Base-by-base conservation (phyloP, 2,797 vertebrate genomes). In the Labeo calbasu region DNA sequence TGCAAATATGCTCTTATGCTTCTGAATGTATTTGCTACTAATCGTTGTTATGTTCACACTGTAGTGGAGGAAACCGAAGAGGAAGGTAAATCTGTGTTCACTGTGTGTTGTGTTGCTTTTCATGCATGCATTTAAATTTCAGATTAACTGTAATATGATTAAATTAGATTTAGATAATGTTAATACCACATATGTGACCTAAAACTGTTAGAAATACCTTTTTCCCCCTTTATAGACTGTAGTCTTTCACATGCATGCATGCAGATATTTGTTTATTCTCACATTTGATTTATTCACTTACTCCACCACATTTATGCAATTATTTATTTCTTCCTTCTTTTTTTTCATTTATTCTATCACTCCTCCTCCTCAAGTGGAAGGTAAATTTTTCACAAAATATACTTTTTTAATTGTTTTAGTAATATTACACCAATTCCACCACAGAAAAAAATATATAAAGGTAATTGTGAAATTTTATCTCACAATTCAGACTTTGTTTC, bases 31-130 rank as follows among this genome's bases (percentile, higher is more conserved):
- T 82, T 72, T 28, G 65, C 68, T 66, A 87, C 86, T 92, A 92
- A 93, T 91, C 84, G 43, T 85, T 89, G 84, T 90, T 92, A 82
- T 89, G 85, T 91, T 88, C 88, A 85, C 85, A 90, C 88, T 88
- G 89, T 91, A 86, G 88, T 86, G 90, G 88, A 91, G 87, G 86
- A 87, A n/a, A 53, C 86, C 50, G 82, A 76, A 84, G 87, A 89
- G 57, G 90, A 91, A 90, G 88, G 88, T 90, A 90, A 90, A 83
- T 25, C 23, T 25, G 80, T 87, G 82, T 79, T 89, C 75, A 71
- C 68, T 89, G 77, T 82, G 57, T 85, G 87, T 88, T 83, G 81
- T 82, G 82, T 83, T 82, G 43, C 51, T 69, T 79, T 86, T 65
- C 15, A 23, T 85, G 87, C 78, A 85, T 85, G 86, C 28, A 59